Conservation (phyloP, 2,113 vertebrate genomes). For the Nipponia nippon region DNA sequence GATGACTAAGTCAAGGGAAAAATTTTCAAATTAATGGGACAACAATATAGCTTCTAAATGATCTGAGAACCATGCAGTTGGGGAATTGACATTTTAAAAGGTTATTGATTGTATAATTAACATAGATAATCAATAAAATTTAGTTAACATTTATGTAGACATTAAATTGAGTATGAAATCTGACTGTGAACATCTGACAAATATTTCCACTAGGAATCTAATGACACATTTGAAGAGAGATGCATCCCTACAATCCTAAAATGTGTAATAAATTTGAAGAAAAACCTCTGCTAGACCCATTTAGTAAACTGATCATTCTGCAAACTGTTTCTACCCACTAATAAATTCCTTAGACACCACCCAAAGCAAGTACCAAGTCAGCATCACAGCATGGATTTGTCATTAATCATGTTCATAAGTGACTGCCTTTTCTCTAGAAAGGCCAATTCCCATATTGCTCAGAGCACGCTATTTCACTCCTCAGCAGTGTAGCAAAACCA, state of each 20-base stretch:
- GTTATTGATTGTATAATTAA: background rate
- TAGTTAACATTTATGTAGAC: background rate
- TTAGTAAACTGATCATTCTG: slow-evolving; percentile 32
- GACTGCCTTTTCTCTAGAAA: background rate
- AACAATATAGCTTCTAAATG: background rate
- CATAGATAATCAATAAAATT: background rate
- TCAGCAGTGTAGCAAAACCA: background rate
- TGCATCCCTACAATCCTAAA: background rate
- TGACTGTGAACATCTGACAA: background rate
- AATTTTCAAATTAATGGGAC: background rate
- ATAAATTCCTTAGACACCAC: slow-evolving; percentile 27
- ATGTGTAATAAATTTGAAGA: background rate
- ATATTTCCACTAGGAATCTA: background rate
- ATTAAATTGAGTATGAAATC: background rate
- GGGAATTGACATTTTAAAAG: slow-evolving; percentile 1
- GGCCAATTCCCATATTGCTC: background rate
- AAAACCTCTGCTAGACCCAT: slow-evolving; percentile 11
- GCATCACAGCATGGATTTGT: background rate
- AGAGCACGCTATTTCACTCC: background rate
- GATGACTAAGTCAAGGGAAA: background rate
- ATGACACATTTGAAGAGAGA: background rate
- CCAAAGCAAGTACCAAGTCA: background rate
- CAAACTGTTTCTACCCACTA: background rate
- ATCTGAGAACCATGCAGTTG: background rate
- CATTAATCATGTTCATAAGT: background rate